These are phyloP conservation scores for Orthosia incerta DNA, from an alignment of 2,888 invertebrate species.

Conservation along the genomic window DNA sequence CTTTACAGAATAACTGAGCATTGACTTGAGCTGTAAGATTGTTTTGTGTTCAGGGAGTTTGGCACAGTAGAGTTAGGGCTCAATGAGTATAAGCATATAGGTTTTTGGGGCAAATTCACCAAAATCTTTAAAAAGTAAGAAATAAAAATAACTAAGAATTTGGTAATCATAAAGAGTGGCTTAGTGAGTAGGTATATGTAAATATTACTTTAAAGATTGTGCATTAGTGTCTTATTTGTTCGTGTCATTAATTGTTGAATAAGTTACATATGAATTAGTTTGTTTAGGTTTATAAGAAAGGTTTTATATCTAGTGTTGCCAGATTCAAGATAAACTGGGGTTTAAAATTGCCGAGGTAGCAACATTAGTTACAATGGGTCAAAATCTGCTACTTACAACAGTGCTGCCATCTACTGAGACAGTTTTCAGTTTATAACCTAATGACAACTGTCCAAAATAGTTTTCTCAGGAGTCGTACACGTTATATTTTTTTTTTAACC, in stretches of 20 bases:
- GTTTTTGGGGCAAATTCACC: neutral
- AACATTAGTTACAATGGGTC: constrained; percentile 3
- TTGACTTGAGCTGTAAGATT: neutral
- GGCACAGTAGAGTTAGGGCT: neutral
- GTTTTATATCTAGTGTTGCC: constrained; percentile 28
- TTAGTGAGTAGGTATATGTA: constrained; percentile 53
- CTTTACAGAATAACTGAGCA: neutral
- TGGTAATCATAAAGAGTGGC: neutral
- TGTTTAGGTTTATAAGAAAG: constrained; percentile 31
- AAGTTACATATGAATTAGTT: constrained; percentile 17
- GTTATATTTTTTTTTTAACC: constrained; percentile 4
- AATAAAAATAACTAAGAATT: neutral
- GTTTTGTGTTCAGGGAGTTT: neutral
- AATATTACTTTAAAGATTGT: constrained; percentile 32
- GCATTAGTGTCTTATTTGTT: constrained; percentile 16
- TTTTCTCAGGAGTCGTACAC: neutral
- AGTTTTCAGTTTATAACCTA: neutral
- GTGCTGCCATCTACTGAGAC: neutral
- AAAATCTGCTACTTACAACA: neutral
- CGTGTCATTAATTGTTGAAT: constrained; percentile 33
- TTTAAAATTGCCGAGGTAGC: neutral
- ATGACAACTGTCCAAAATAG: neutral
- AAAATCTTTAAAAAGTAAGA: constrained; percentile 13
- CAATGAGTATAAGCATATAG: constrained; percentile 1
- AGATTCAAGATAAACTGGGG: constrained; percentile 1